Evolutionary conservation across 1,140 invertebrate species (phyloP), one percentile per base, ranked within the genome.

Genomic region (Musca domestica): DNA sequence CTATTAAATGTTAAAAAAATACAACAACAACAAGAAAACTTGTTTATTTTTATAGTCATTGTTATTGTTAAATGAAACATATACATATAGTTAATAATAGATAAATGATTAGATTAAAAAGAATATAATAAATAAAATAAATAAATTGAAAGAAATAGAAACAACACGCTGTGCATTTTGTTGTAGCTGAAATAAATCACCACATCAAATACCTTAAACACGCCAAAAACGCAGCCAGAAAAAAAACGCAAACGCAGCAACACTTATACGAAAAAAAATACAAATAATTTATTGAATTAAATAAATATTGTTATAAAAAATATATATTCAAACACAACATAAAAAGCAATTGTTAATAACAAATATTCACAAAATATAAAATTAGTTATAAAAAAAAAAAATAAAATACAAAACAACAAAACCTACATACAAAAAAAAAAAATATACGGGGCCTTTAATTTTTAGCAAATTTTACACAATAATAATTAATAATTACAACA

Each of bases 91-190:
- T 41, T 22, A 52, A 52, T n/a, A n/a, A n/a, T 22, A 52, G 23
- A 15, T 52, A 52, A 52, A 6, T 61, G n/a, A n/a, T 20, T 58
- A 58, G 25, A 22, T 54, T 30, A 61, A 41, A 58, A 23, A 25
- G 15, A 61, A 61, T 23, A 61, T 15, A 61, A 7, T 7, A 23
- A 61, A 34, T 64, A 23, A 1, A 65, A 65, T 27, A 47, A 19
- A 66, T n/a, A 54, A 54, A 15, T 10, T 27, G n/a, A n/a, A n/a
- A 27, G 75, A 74, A 76, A 74, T n/a, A n/a, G 70, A 76, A 78
- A 75, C 72, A 78, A 78, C 74, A 77, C 75, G 77, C 75, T 77
- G 76, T 78, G 76, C 76, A 77, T 78, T 78, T 78, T 76, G 74
- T 76, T 78, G 74, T 76, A 78, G 74, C 76, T 47, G 19, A 63